Conservation (phyloP, 2,797 vertebrate genomes). For the Clamator glandarius region DNA sequence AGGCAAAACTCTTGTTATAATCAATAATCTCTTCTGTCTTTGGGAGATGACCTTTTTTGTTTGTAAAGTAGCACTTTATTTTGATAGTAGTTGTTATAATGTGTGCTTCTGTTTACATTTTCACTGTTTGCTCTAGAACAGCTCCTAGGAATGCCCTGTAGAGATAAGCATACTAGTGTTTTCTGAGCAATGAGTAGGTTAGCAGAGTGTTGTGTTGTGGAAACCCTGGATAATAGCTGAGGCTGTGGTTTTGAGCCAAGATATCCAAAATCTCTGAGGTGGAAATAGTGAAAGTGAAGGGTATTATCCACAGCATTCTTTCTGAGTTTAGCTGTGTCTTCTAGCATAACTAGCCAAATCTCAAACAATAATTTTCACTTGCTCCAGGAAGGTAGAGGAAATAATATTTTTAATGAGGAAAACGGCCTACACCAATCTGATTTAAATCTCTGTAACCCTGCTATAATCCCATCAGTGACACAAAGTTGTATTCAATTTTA, state of each 20-base stretch:
- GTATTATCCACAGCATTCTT: slow-evolving; percentile 38
- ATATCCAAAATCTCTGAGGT: slow-evolving; percentile 51
- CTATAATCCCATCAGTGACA: not conserved
- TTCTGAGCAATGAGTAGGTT: slow-evolving; percentile 1
- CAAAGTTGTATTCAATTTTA: not conserved
- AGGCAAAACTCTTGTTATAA: too few relatives aligned
- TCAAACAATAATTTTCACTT: not conserved
- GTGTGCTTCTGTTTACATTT: slow-evolving; percentile 43
- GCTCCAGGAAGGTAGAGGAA: not conserved
- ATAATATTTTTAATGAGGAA: not conserved
- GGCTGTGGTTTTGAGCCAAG: slow-evolving; percentile 16
- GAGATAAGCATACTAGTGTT: not conserved
- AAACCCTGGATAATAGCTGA: slow-evolving; percentile 20
- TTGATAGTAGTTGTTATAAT: slow-evolving; percentile 6
- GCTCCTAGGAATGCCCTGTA: slow-evolving; percentile 31
- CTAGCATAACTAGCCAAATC: not conserved
- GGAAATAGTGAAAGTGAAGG: slow-evolving; percentile 58
- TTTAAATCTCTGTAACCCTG: not conserved
- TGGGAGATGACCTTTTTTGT: not conserved
- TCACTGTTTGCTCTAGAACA: slow-evolving; percentile 39
- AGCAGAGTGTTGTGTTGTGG: not conserved
- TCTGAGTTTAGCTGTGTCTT: slow-evolving; percentile 1
- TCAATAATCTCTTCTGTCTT: not conserved
- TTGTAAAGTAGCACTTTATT: slow-evolving; percentile 22
- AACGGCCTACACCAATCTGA: not conserved